Base-by-base conservation (phyloP, 1,140 invertebrate genomes). In the Idris sp. region DNA sequence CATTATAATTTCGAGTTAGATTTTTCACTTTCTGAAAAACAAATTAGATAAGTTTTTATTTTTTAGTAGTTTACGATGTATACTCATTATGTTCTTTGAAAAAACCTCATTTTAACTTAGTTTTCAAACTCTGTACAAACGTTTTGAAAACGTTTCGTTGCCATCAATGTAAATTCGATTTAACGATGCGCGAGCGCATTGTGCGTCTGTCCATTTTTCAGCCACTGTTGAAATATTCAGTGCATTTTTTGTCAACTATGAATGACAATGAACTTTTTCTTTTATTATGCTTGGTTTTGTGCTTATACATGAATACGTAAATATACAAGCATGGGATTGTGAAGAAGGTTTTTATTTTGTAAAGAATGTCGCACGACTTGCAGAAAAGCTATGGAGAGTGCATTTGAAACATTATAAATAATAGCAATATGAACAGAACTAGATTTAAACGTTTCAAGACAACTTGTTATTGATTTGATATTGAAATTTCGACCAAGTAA, bases 211-310 rank as follows among this genome's bases (percentile, higher is more conserved):
- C 28, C 59, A 64, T 64, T 43, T 51, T 51, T 35, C 18, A 14
- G 8, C 13, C 38, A 11, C 28, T 33, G 6, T 7, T 43, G 38
- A 64, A 64, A 64, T 64, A 64, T 64, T 64, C 59, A 64, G 28
- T 15, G 13, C 26, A 51, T 51, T 64, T 64, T 64, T 64, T 51
- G 40, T 33, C 59, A 64, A 33, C 46, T 64, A 43, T 64, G 59
- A 51, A 64, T 51, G 59, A 51, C 46, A 64, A 43, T 48, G 15
- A 43, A 48, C 43, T 61, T 48, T 64, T 43, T 51, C 36, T 43
- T 64, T 16, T 19, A 51, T 53, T 64, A 41, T 64, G 30, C 36
- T 22, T 10, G 26, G 46, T 64, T 64, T 64, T 40, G 30, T 53
- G 59, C 28, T 64, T 33, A 43, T 38, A 53, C 48, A 31, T 26